Base-by-base conservation (phyloP, 2,888 invertebrate species). In the Mamestra brassicae region DNA sequence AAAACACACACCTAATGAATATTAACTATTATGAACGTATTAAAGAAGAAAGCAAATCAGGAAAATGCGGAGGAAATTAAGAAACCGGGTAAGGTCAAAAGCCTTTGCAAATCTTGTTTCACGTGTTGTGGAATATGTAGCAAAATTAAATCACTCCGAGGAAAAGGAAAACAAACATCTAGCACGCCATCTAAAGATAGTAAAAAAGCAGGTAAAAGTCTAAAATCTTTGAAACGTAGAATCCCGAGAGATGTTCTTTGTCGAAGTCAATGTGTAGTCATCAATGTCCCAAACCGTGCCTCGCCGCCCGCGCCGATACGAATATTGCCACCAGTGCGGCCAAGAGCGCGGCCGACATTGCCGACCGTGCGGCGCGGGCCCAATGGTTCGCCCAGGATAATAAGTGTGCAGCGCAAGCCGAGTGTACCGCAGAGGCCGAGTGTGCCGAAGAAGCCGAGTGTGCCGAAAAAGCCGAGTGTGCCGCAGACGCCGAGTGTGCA, bases 1-100 rank as follows among this genome's bases (percentile, higher is more conserved):
- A 47, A 66, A 60, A 54, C 10, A 68, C 47, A 65, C 45, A 65
- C 34, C 6, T 26, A 55, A 71, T 78, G 66, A 74, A 65, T 57
- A 38, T 38, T 26, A 26, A 38, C 15, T 47, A 61, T 17, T n/a
- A 71, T 61, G 61, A 61, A 34, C 42, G 38, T 54, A 1, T 6
- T 10, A n/a, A 11, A 26, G 26, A 42, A 45, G 47, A 13, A 5
- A 57, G 13, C 2, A 69, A 52, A 50, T 4, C 26, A 26, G 5
- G 1, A 4, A 17, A 26, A 26, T 26, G 45, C 13, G 13, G 11
- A 11, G 26, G 15, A 10, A n/a, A 11, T 0, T 11, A 26, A 26
- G 6, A 61, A 61, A 42, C 6, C 42, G 3, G 38, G 1, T 1
- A 17, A 17, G 10, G 13, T 42, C 38, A 61, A 42, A 45, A 17